These are phyloP conservation scores for Graphium colonna DNA, from an alignment of 2,888 invertebrate species.

Conservation along the genomic window DNA sequence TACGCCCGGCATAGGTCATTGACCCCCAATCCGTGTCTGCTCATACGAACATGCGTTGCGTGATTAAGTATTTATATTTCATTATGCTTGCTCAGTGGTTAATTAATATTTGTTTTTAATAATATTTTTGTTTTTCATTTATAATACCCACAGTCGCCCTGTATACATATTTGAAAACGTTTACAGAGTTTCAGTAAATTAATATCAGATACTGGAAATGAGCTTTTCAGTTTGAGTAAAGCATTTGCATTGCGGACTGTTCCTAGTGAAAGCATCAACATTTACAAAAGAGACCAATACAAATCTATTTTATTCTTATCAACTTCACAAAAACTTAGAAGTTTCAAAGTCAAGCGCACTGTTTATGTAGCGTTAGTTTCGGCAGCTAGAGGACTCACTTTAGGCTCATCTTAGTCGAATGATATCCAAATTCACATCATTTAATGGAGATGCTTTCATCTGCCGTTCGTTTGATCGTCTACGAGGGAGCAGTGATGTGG, in stretches of 20 bases:
- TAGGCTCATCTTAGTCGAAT: not conserved
- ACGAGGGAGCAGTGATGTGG: too few relatives aligned
- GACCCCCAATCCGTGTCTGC: too few relatives aligned
- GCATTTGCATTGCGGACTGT: not conserved
- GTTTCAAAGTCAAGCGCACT: constrained; percentile 1
- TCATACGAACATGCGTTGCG: too few relatives aligned
- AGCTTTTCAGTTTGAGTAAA: too few relatives aligned
- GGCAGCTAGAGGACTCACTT: not conserved
- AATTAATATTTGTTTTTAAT: too few relatives aligned
- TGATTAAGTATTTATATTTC: too few relatives aligned
- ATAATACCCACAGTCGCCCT: too few relatives aligned
- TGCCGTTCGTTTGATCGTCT: constrained; percentile 9
- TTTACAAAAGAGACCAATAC: not conserved
- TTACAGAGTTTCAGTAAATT: too few relatives aligned
- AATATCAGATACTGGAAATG: too few relatives aligned
- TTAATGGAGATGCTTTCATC: constrained; percentile 19
- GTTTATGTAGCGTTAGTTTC: not conserved
- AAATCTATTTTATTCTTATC: not conserved
- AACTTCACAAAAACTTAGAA: not conserved
- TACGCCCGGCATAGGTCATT: too few relatives aligned
- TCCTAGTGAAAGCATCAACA: constrained; percentile 27
- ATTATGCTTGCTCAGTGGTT: too few relatives aligned
- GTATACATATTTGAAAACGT: constrained; percentile 6
- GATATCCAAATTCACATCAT: not conserved
- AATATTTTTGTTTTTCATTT: too few relatives aligned